Evolutionary conservation across 2,113 vertebrate species (phyloP).

Genomic region (Myiagra hebetior): DNA sequence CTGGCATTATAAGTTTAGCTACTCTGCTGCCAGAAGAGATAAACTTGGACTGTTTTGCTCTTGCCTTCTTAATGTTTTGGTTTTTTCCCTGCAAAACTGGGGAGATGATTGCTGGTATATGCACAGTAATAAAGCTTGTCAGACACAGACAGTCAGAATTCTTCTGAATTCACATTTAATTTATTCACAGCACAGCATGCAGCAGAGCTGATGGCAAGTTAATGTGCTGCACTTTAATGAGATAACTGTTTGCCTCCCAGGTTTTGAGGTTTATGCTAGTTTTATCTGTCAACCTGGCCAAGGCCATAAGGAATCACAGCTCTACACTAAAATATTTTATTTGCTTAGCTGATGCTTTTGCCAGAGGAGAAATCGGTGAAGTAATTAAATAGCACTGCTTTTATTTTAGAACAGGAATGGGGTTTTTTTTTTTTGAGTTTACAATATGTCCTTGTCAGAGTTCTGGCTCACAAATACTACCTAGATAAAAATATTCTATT

Average conservation of each 20-base stretch:
- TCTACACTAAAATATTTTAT: conserved; percentile 36
- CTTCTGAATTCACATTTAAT: conserved; percentile 66
- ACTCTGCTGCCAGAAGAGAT: background rate
- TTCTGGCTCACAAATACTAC: background rate
- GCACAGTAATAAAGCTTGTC: conserved; percentile 29
- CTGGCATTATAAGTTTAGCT: background rate
- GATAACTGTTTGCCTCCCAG: conserved; percentile 60
- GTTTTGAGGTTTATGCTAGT: conserved; percentile 52
- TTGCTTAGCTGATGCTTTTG: conserved; percentile 5
- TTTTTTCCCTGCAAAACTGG: background rate
- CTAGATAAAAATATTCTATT: conserved; percentile 6
- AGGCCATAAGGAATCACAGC: conserved; percentile 16
- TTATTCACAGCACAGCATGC: conserved; percentile 62
- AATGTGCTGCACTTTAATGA: conserved; percentile 71
- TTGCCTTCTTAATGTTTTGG: background rate
- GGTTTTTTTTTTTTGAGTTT: background rate
- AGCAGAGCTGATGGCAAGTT: conserved; percentile 64
- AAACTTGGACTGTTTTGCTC: background rate
- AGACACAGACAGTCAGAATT: conserved; percentile 35
- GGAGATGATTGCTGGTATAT: conserved; percentile 27
- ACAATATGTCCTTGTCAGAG: background rate
- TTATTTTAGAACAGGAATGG: background rate
- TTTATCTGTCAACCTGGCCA: conserved; percentile 63
- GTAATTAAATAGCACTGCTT: conserved; percentile 26
- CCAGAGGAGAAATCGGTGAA: background rate